Percentiles rank a stretch among this genome's conserved stretches.
These are phyloP conservation scores for Probosciger aterrimus DNA, from an alignment of 2,113 vertebrate genomes.

Conservation along the genomic window DNA sequence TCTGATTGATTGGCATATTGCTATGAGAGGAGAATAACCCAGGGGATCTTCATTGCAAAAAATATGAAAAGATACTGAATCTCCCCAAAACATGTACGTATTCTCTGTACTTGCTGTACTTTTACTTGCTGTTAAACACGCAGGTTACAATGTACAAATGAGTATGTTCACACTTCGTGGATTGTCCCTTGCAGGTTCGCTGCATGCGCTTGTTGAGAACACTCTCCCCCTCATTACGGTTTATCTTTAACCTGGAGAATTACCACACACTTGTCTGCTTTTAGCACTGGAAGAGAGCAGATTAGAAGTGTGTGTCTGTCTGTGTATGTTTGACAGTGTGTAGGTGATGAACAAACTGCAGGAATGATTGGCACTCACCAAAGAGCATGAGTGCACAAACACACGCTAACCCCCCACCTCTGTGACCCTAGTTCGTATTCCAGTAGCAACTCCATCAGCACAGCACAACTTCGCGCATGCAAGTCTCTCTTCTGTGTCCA, in stretches of 20 bases:
- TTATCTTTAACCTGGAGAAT: background rate
- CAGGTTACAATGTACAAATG: background rate
- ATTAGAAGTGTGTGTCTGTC: background rate
- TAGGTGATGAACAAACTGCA: background rate
- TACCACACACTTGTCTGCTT: background rate
- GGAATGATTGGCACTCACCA: constrained; percentile 5
- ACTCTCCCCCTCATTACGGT: background rate
- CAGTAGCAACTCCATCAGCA: background rate
- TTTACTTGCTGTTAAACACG: background rate
- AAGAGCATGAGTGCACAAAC: background rate
- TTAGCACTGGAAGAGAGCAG: background rate
- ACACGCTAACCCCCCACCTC: background rate
- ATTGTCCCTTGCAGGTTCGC: background rate
- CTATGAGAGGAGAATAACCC: background rate
- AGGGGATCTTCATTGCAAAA: background rate
- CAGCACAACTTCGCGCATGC: background rate
- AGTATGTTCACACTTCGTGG: background rate
- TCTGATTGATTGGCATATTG: background rate
- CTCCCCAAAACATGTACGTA: background rate
- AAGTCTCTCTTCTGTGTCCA: constrained; percentile 8
- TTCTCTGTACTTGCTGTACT: background rate
- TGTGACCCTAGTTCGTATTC: constrained; percentile 2
- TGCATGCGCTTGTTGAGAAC: background rate
- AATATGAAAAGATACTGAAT: background rate
- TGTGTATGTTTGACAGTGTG: background rate